Percentiles rank a stretch among this genome's conserved stretches.
phyloP scores from a whole-genome alignment of 2,888 invertebrate genomes.

The Trichacis sp. region DNA sequence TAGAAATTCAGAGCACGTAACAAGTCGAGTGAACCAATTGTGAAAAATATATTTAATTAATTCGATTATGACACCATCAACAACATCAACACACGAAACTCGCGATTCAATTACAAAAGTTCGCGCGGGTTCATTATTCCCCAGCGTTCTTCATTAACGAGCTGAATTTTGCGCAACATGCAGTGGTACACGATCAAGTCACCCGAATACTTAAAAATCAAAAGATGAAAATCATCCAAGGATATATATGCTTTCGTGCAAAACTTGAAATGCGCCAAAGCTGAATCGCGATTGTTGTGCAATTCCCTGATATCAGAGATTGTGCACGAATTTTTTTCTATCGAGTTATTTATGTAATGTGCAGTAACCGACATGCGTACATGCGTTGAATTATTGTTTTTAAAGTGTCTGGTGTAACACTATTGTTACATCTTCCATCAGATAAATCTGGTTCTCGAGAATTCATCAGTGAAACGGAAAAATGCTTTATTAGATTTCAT shows the following conservation, averaged over 20 bases:
- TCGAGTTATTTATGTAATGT: slow-evolving; percentile 16
- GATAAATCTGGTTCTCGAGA: slow-evolving; percentile 22
- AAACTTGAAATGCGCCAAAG: neutral
- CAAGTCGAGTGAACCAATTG: neutral
- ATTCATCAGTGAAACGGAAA: slow-evolving; percentile 32
- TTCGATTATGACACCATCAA: neutral
- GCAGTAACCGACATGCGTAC: slow-evolving; percentile 18
- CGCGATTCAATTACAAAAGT: neutral
- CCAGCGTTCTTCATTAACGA: neutral
- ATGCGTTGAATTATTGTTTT: slow-evolving; percentile 32
- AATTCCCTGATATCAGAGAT: neutral
- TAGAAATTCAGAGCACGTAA: too few relatives aligned
- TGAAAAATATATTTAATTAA: neutral
- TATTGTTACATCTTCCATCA: slow-evolving; percentile 38
- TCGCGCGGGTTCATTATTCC: neutral
- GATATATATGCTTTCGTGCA: too few relatives aligned
- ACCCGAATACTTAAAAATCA: neutral
- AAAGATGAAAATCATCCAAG: neutral
- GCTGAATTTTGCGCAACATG: neutral
- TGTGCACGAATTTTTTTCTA: neutral
- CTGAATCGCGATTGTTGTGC: neutral
- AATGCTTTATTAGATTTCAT: slow-evolving; percentile 18
- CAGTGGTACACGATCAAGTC: neutral
- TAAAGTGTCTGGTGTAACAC: slow-evolving; percentile 27
- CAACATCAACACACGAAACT: neutral